These are phyloP conservation scores for Coracopsis vasa DNA, from an alignment of 2,113 vertebrate species.

Conservation along the genomic window DNA sequence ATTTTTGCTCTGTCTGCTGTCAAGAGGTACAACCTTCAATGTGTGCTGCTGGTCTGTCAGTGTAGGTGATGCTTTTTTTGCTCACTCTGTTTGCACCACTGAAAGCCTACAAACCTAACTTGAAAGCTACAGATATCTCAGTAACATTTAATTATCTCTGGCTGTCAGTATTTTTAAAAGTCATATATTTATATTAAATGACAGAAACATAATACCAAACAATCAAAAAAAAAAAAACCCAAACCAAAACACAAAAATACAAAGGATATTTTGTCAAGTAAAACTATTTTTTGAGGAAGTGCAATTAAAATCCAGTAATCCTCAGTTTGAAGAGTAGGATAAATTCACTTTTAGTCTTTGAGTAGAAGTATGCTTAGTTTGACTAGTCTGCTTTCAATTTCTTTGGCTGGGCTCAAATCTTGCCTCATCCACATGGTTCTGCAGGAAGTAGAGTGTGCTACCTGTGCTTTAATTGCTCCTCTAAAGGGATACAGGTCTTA, in stretches of 20 bases:
- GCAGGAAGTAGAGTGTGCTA: background rate
- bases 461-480: background rate
- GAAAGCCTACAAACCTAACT: background rate
- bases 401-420: background rate
- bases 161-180: background rate
- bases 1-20: background rate
- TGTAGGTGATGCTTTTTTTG: background rate
- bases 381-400: background rate
- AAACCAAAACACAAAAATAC: background rate
- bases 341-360: background rate
- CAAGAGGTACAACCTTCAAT: background rate
- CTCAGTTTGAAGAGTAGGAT: background rate
- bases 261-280: background rate
- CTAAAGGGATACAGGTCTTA: background rate
- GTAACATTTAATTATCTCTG: background rate
- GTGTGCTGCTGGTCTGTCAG: background rate
- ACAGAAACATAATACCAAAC: background rate
- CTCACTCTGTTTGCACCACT: background rate
- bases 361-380: background rate
- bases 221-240: background rate
- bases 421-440: background rate
- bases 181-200: background rate
- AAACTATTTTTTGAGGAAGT: background rate
- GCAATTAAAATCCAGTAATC: background rate
- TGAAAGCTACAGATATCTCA: background rate